phyloP scores from a whole-genome alignment of 2,113 vertebrate genomes.

The Dasyurus viverrinus region DNA sequence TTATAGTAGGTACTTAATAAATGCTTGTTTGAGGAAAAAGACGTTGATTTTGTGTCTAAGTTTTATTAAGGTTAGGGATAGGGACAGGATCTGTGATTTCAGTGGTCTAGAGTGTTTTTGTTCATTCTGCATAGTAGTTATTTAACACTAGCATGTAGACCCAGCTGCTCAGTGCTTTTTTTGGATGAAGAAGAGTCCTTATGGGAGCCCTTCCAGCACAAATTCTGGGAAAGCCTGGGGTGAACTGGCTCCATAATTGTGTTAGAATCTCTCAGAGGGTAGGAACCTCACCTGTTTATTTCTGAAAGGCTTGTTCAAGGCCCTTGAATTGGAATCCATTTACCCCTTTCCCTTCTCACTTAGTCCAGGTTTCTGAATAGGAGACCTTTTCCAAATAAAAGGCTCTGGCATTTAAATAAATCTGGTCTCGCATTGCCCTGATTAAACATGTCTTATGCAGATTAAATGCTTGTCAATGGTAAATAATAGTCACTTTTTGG shows the following conservation, averaged over 20 bases:
- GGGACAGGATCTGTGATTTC: slow-evolving; percentile 10
- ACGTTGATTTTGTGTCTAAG: not conserved
- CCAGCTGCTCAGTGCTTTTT: slow-evolving; percentile 48
- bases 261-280: slow-evolving; percentile 51
- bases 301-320: slow-evolving; percentile 47
- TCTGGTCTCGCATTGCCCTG: not conserved
- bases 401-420: not conserved
- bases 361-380: not conserved
- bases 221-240: slow-evolving; percentile 59
- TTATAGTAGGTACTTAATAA: not conserved
- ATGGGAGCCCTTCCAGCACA: slow-evolving; percentile 32
- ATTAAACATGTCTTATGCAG: not conserved
- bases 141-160: slow-evolving; percentile 60
- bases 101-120: slow-evolving; percentile 28
- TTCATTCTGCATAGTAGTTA: slow-evolving; percentile 46
- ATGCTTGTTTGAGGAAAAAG: not conserved
- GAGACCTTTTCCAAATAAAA: not conserved
- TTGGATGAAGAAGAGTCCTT: slow-evolving; percentile 48
- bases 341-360: not conserved
- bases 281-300: slow-evolving; percentile 40
- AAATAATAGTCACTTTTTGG: slow-evolving; percentile 5
- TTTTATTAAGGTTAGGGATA: slow-evolving; percentile 7
- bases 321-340: not conserved
- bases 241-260: slow-evolving; percentile 39
- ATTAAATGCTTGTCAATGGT: slow-evolving; percentile 9